Base-by-base conservation (phyloP, 1,140 invertebrate species). In the Sarcophaga bullata region DNA sequence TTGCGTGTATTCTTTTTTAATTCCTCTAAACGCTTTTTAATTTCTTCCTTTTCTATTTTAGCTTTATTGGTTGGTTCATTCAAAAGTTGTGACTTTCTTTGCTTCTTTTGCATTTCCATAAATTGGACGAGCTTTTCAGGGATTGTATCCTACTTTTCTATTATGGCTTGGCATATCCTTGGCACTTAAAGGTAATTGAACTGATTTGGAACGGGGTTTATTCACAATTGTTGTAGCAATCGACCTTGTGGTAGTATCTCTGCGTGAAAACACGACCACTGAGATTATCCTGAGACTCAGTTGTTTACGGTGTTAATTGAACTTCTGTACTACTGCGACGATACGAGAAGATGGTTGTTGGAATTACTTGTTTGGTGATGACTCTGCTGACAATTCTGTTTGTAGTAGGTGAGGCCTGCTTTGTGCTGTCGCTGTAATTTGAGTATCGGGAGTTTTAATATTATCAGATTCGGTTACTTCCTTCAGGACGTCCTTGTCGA, bases 21-120 rank as follows among this genome's bases (percentile, higher is more conserved):
- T n/a, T 83, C 82, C 46, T 85, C 83, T 11, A 86, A 73, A 11
- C 85, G 80, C 75, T 84, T 80, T 68, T 84, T 86, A 25, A 86
- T 86, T 75, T 85, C 81, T 25, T 85, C 84, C 37, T 84, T 84
- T 58, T 84, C 83, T 11, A 6, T 78, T 78, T 81, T 81, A 37
- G 62, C 52, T 25, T 73, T 58, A 25, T n/a, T 15, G 3, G 48
- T n/a, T 48, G 68, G 50, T 8, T 52, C 3, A 10, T 50, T 5
- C 0, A 50, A n/a, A 9, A 47, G 17, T 8, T 10, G 11, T 3
- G 19, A 13, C 73, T 75, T 50, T 9, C 76, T 19, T 52, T 54
- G 37, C 54, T 84, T 82, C 37, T 82, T 84, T 80, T 82, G 83
- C n/a, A 80, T 48, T 62, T 82, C 48, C 62, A 84, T 80, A 62